Evolutionary conservation across 2,113 vertebrate species (phyloP).

Genomic region (Paraplagusia blochii): DNA sequence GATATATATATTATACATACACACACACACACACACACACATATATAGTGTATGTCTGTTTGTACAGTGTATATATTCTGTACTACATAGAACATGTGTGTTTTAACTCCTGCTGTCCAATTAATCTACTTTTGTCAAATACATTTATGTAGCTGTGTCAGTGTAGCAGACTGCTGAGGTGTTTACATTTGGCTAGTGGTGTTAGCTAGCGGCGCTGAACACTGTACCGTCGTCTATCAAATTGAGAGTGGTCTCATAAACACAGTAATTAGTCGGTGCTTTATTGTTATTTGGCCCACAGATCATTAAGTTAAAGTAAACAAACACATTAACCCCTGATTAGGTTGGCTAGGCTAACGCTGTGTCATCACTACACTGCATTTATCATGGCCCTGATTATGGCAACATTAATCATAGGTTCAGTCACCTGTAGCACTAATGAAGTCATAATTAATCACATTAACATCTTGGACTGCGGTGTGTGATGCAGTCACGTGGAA

Average conservation of each 20-base stretch:
- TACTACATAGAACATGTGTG: not conserved
- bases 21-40: too few species aligned
- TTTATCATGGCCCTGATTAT: conserved; percentile 45
- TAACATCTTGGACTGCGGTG: conserved; percentile 15
- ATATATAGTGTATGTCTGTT: not conserved
- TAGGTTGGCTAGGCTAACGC: conserved; percentile 55
- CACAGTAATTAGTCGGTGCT: conserved; percentile 65
- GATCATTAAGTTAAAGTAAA: conserved; percentile 72
- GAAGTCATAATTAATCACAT: conserved; percentile 40
- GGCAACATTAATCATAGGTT: conserved; percentile 29
- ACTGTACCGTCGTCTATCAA: conserved; percentile 64
- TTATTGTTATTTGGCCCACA: conserved; percentile 72
- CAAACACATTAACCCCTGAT: conserved; percentile 72
- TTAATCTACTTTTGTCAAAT: conserved; percentile 77
- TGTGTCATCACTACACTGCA: conserved; percentile 44
- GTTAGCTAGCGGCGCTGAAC: conserved; percentile 56
- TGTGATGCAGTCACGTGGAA: not conserved
- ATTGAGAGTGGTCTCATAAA: conserved; percentile 67
- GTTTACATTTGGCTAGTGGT: conserved; percentile 61
- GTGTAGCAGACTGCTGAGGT: conserved; percentile 67
- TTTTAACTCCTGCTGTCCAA: conserved; percentile 35
- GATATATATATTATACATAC: too few species aligned
- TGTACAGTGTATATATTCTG: too few species aligned
- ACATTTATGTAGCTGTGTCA: conserved; percentile 73
- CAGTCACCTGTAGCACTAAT: conserved; percentile 29